Percentiles rank a stretch among this genome's conserved stretches.
phyloP scores from a whole-genome alignment of 2,888 invertebrate species.

The Cephalotes varians region DNA sequence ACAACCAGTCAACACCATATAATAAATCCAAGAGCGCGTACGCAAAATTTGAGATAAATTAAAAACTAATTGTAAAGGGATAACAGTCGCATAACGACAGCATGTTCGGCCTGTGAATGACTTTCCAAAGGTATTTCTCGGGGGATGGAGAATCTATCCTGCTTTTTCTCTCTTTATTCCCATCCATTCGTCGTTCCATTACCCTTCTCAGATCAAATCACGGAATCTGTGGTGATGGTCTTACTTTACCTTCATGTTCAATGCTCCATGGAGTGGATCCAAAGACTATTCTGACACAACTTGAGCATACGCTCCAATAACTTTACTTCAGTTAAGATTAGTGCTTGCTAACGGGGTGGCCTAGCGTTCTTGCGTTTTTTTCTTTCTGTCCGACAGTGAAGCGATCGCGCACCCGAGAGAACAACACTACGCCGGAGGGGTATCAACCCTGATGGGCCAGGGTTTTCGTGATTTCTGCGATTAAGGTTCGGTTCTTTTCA shows the following conservation, averaged over 20 bases:
- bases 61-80: neutral
- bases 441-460: conserved; percentile 84
- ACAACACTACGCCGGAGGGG: conserved; percentile 85
- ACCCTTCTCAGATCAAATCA: conserved; percentile 1
- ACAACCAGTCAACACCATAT: neutral
- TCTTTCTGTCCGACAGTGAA: conserved; percentile 88
- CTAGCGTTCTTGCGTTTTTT: conserved; percentile 79
- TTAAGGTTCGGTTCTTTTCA: conserved; percentile 81
- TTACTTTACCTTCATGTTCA: conserved; percentile 7
- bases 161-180: neutral
- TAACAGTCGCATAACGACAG: conserved; percentile 14
- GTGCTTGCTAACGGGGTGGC: conserved; percentile 76
- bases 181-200: neutral
- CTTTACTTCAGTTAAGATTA: conserved; percentile 30
- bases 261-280: conserved; percentile 23
- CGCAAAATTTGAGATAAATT: neutral
- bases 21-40: neutral
- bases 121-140: conserved; percentile 29
- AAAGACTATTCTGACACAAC: conserved; percentile 51
- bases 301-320: conserved; percentile 49
- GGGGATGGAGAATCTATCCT: conserved; percentile 29
- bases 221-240: conserved; percentile 33
- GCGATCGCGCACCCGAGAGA: conserved; percentile 92
- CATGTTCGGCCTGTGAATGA: conserved; percentile 32
- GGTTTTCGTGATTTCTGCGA: conserved; percentile 77